Conservation (phyloP, 2,888 invertebrate species). For the Leptarthrus brevirostris region DNA sequence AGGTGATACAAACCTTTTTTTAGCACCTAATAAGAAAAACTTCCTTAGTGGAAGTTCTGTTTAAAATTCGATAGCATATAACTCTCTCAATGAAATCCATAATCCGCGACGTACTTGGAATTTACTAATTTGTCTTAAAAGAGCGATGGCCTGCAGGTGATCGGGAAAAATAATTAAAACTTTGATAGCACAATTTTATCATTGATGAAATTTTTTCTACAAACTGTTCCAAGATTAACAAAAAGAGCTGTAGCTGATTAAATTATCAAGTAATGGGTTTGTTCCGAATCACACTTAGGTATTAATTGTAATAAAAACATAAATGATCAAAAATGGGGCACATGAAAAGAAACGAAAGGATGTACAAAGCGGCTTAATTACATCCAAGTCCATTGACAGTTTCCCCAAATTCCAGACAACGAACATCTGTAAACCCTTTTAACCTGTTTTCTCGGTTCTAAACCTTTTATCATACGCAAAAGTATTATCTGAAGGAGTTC, state of each 20-base stretch:
- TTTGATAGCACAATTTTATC: no score
- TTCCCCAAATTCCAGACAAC: conserved; percentile 3
- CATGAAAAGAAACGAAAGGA: not conserved
- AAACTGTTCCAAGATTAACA: no score
- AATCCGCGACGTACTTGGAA: no score
- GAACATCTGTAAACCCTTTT: conserved; percentile 45
- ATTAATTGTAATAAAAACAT: not conserved
- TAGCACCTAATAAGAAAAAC: not conserved
- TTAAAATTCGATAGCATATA: no score
- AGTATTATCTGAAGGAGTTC: conserved; percentile 45
- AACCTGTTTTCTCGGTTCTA: not conserved
- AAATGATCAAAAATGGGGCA: not conserved
- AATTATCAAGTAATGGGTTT: not conserved
- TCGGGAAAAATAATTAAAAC: no score
- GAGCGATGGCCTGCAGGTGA: no score
- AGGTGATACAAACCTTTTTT: not conserved
- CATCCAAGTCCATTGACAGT: conserved; percentile 22
- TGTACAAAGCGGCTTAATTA: conserved; percentile 33
- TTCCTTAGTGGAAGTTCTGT: no score
- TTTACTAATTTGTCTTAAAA: no score
- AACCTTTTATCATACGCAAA: conserved; percentile 36
- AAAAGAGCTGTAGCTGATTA: no score
- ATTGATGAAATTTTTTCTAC: no score
- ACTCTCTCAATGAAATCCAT: no score
- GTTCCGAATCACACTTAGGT: not conserved